Evolutionary conservation across 2,113 vertebrate species (phyloP).

Genomic region (Chunga burmeisteri): DNA sequence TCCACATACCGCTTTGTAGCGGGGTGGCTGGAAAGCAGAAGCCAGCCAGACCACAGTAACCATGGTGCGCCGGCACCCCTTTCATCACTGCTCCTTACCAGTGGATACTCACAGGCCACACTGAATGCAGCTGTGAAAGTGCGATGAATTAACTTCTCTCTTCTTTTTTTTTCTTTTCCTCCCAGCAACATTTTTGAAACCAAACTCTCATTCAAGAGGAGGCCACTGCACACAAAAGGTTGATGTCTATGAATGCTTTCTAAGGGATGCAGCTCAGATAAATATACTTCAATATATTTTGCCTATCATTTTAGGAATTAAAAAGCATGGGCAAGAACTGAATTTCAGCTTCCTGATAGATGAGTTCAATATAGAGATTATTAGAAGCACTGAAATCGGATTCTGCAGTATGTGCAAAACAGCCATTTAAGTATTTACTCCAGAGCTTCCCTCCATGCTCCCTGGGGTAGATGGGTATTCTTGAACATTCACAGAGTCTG

Average conservation of each 20-base stretch:
- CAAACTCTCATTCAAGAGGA: background rate
- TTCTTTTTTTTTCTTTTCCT: background rate
- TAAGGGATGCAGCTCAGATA: background rate
- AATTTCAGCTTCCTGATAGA: background rate
- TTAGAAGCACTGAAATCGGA: background rate
- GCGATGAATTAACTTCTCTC: background rate
- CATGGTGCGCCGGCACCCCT: fast-evolving
- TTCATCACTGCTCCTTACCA: background rate
- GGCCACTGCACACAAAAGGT: background rate
- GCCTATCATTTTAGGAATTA: background rate
- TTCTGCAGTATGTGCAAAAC: background rate
- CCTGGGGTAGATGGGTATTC: background rate
- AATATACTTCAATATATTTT: background rate
- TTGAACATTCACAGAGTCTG: background rate
- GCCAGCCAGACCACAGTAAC: background rate
- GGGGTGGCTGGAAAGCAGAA: background rate
- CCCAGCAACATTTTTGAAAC: background rate
- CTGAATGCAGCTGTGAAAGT: background rate
- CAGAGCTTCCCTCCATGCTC: background rate
- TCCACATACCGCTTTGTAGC: fast-evolving
- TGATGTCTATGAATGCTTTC: background rate
- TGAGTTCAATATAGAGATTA: background rate
- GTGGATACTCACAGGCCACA: background rate
- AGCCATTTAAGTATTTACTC: background rate
- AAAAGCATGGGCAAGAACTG: background rate